Evolutionary conservation across 2,113 vertebrate genomes (phyloP), one percentile per base, ranked within the genome.

Genomic region (Pangasianodon hypophthalmus): DNA sequence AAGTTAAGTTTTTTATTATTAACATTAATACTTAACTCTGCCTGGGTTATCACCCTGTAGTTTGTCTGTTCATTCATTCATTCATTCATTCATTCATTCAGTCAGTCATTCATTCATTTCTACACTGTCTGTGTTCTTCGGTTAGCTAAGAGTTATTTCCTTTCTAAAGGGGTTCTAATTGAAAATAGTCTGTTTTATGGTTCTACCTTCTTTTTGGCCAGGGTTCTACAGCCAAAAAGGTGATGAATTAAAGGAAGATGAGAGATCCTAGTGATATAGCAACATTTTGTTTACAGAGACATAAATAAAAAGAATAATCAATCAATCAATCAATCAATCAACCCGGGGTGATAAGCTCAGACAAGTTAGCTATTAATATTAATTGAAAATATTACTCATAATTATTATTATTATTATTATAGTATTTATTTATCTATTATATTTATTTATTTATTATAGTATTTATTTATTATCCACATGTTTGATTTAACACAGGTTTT

Each of bases 131-230:
- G 0, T 41, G 18, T 19, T 21, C 6, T 73, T 9, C 16, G 7
- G 69, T 19, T 73, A 41, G 37, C n/a, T 71, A 6, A 37, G 67
- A 73, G 18, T 73, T 8, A 7, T 73, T 73, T 77, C 24, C 4
- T 79, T 26, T 79, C 75, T 48, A 2, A 44, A 44, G 37, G 1
- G 71, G 71, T 24, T 44, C 37, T 75, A 0, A 44, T 75, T 21
- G 5, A 71, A 37, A 29, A n/a, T 2, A 10, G 21, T 24, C 46
- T 64, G 84, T 90, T 90, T 91, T 88, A 90, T 85, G 29, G 64
- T n/a, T 67, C 3, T n/a, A n/a, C 64, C 8, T 52, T 2, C 6
- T 7, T 14, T 56, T 60, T 60, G 21, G 41, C 18, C 24, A 8
- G 18, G 37, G 4, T 75, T 75, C 18, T 46, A 24, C 73, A 50